These are phyloP conservation scores for Pinctada fucata DNA, from an alignment of 2,888 invertebrate species.

Conservation along the genomic window DNA sequence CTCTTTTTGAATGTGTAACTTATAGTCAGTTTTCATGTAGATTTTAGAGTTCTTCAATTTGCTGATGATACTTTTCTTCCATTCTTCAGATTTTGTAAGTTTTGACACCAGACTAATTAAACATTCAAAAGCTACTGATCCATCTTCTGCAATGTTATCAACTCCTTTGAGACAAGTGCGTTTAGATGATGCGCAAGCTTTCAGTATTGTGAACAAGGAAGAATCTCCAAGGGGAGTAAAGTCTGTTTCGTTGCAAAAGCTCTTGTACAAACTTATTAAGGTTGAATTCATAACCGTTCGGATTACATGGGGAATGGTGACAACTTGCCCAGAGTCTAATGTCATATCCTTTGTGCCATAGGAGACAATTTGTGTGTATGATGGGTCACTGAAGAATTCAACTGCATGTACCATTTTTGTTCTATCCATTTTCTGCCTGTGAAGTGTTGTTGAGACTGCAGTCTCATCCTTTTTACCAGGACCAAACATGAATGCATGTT, in stretches of 20 bases:
- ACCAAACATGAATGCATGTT: background rate
- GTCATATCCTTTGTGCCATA: constrained; percentile 12
- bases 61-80: background rate
- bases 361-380: constrained; percentile 11
- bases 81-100: constrained; percentile 1
- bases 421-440: constrained; percentile 16
- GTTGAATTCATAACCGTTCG: constrained; percentile 9
- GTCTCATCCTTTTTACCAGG: constrained; percentile 2
- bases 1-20: constrained; percentile 16
- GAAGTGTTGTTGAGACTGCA: background rate
- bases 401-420: constrained; percentile 16
- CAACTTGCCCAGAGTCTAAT: constrained; percentile 2
- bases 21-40: constrained; percentile 20
- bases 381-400: constrained; percentile 9
- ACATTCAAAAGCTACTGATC: background rate
- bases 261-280: constrained; percentile 4
- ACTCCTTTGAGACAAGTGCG: constrained; percentile 6
- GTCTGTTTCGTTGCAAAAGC: background rate
- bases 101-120: background rate
- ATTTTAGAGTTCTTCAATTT: constrained; percentile 5
- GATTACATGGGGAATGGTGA: constrained; percentile 20
- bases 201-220: constrained; percentile 11
- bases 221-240: background rate
- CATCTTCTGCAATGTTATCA: constrained; percentile 4
- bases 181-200: constrained; percentile 20